Conservation (phyloP, 2,113 vertebrate genomes). For the Halichoeres trimaculatus region DNA sequence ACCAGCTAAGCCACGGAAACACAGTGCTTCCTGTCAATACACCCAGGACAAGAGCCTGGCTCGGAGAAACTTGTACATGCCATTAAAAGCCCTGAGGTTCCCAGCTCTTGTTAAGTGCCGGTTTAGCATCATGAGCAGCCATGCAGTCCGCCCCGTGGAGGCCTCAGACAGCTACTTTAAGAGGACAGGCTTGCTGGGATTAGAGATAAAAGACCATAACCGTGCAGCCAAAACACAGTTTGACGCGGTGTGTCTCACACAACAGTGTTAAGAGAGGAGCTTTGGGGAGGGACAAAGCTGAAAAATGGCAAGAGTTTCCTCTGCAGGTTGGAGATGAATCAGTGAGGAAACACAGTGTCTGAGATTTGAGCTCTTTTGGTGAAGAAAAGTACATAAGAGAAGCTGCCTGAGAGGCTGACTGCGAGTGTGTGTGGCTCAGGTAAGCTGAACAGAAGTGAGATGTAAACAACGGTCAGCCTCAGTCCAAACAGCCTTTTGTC, state of each 20-base stretch:
- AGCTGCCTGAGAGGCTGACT: constrained; percentile 14
- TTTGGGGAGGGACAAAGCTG: constrained; percentile 22
- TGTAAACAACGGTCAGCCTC: constrained; percentile 59
- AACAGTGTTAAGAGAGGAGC: constrained; percentile 61
- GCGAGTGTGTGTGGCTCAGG: constrained; percentile 27
- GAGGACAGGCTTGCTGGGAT: constrained; percentile 51
- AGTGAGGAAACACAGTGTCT: constrained; percentile 3
- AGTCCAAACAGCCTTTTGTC: constrained; percentile 68
- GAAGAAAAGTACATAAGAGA: constrained; percentile 21
- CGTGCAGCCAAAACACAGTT: constrained; percentile 60
- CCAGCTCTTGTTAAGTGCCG: constrained; percentile 59
- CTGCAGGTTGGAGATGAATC: constrained; percentile 39
- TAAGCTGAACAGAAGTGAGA: constrained; percentile 46
- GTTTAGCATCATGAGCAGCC: constrained; percentile 59
- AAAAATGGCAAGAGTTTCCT: constrained; percentile 34
- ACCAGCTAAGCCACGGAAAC: constrained; percentile 22
- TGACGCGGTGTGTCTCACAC: constrained; percentile 42
- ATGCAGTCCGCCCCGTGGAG: constrained; percentile 40
- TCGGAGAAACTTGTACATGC: constrained; percentile 40
- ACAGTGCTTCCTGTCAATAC: constrained; percentile 47
- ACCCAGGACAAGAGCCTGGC: constrained; percentile 38
- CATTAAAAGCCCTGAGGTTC: constrained; percentile 64
- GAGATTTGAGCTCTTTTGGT: constrained; percentile 10
- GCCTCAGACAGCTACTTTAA: constrained; percentile 64
- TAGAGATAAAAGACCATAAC: constrained; percentile 65